Evolutionary conservation across 2,797 vertebrate genomes (phyloP).

Genomic region (Rhinichthys osculus): DNA sequence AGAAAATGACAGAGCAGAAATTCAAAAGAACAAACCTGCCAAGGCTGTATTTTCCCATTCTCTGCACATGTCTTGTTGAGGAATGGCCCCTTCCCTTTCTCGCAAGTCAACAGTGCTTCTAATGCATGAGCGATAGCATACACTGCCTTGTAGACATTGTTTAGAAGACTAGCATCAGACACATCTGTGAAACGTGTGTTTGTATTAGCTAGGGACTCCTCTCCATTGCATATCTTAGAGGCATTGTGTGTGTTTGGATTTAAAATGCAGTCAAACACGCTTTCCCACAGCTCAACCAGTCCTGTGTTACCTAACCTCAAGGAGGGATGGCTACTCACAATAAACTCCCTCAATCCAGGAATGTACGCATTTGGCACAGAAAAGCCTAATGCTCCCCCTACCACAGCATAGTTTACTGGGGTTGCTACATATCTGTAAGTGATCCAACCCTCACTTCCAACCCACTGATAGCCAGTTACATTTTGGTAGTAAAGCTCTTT

Average conservation of each 20-base stretch:
- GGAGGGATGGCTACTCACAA: slow-evolving; percentile 72
- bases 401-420: slow-evolving; percentile 71
- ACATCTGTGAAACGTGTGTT: slow-evolving; percentile 78
- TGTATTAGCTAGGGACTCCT: slow-evolving; percentile 72
- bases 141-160: slow-evolving; percentile 82
- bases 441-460: slow-evolving; percentile 84
- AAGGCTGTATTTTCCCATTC: slow-evolving; percentile 70
- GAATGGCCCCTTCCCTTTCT: slow-evolving; percentile 74
- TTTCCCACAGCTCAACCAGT: slow-evolving; percentile 81
- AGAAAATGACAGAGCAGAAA: background rate
- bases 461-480: slow-evolving; percentile 80
- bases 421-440: slow-evolving; percentile 78
- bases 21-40: slow-evolving; percentile 75
- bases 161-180: slow-evolving; percentile 78
- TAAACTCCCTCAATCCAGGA: slow-evolving; percentile 77
- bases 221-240: slow-evolving; percentile 69
- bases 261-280: slow-evolving; percentile 73
- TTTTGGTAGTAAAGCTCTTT: slow-evolving; percentile 79
- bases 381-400: slow-evolving; percentile 79
- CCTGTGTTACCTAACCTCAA: slow-evolving; percentile 71
- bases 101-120: slow-evolving; percentile 73
- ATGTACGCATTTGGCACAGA: slow-evolving; percentile 77
- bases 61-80: slow-evolving; percentile 74
- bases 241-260: slow-evolving; percentile 49
- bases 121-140: slow-evolving; percentile 80